phyloP scores from a whole-genome alignment of 2,888 invertebrate genomes.

The Eupeodes luniger region DNA sequence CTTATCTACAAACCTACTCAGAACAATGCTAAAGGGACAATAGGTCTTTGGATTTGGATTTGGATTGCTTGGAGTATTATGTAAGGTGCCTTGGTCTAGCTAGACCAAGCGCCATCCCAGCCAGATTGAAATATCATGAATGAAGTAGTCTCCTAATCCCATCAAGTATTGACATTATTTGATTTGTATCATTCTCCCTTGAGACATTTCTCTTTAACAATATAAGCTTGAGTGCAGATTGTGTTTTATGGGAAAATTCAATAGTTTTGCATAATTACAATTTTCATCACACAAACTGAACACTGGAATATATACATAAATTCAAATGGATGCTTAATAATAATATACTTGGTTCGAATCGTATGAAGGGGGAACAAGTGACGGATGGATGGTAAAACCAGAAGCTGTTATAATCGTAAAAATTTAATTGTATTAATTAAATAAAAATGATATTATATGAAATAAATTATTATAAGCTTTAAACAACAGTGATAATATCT shows the following conservation, averaged over 20 bases:
- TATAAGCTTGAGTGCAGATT: conserved; percentile 12
- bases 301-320: not conserved
- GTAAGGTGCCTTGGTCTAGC: conserved; percentile 13
- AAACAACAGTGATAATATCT: too few relatives aligned
- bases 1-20: not conserved
- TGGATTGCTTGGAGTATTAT: conserved; percentile 17
- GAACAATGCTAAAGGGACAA: conserved; percentile 4
- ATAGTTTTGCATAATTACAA: conserved; percentile 19
- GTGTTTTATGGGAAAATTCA: conserved; percentile 9
- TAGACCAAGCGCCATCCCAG: not conserved
- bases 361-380: not conserved
- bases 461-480: too few relatives aligned
- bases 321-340: not conserved
- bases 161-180: conserved; percentile 45
- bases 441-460: too few relatives aligned
- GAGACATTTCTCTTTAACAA: conserved; percentile 23
- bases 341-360: not conserved
- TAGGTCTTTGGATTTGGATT: not conserved
- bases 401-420: not conserved
- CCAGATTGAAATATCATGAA: conserved; percentile 29
- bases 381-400: not conserved
- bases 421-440: too few relatives aligned
- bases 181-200: conserved; percentile 35
- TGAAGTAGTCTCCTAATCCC: conserved; percentile 26
- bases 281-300: not conserved